These are phyloP conservation scores for Mixornis gularis DNA, from an alignment of 2,113 vertebrate genomes.

Conservation along the genomic window DNA sequence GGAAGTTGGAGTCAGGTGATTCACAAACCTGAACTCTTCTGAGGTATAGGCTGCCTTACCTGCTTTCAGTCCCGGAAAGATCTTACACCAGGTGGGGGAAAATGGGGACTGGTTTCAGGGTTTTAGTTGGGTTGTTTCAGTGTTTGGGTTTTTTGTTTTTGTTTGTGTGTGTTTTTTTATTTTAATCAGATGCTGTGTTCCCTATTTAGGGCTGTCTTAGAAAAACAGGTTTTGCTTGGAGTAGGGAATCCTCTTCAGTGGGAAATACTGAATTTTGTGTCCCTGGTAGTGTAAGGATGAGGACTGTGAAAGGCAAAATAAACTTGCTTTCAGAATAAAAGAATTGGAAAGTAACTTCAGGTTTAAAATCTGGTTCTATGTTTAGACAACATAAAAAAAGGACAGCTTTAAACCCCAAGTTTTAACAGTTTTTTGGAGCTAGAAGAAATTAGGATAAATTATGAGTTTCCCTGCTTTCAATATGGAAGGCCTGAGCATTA, in stretches of 20 bases:
- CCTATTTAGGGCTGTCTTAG: not conserved
- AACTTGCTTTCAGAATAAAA: not conserved
- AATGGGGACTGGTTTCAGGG: not conserved
- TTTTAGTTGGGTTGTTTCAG: not conserved
- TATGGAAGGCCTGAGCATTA: not conserved
- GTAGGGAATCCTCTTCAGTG: not conserved
- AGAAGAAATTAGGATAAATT: not conserved
- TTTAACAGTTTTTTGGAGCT: not conserved
- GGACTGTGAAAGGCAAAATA: not conserved
- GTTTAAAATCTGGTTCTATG: not conserved
- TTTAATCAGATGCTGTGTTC: not conserved
- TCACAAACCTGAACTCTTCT: not conserved
- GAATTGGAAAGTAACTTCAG: not conserved
- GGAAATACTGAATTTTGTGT: not conserved
- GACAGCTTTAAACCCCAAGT: not conserved
- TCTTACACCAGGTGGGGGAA: fast-evolving
- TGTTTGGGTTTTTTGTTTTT: not conserved
- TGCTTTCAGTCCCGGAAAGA: not conserved
- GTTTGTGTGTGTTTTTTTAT: not conserved
- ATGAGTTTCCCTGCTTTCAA: not conserved
- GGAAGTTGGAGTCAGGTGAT: not conserved
- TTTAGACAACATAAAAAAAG: not conserved
- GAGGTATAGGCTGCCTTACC: not conserved
- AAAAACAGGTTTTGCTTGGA: not conserved
- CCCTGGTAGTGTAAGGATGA: not conserved